Conservation (phyloP, 2,797 vertebrate genomes). For the Mallotus villosus region DNA sequence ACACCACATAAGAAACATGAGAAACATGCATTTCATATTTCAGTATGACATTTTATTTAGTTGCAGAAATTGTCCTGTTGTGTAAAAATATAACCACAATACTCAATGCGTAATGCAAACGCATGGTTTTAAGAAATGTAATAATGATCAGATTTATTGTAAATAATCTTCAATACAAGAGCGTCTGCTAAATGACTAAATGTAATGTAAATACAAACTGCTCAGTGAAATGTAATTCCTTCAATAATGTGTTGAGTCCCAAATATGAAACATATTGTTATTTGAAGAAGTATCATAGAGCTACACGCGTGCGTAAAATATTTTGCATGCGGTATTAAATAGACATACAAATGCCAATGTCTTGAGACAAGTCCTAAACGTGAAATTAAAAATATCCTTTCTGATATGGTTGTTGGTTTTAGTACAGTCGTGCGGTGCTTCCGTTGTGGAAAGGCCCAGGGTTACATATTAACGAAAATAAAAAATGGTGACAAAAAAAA, state of each 20-base stretch:
- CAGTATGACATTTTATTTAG: too few species aligned
- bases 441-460: constrained; percentile 35
- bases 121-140: background rate
- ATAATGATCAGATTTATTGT: background rate
- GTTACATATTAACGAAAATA: constrained; percentile 60
- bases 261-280: constrained; percentile 5
- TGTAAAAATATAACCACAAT: background rate
- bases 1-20: too few species aligned
- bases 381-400: background rate
- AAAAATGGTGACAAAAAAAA: background rate
- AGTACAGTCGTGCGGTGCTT: constrained; percentile 37
- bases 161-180: background rate
- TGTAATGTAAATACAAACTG: too few species aligned
- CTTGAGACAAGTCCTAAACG: background rate
- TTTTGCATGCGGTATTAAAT: constrained; percentile 71
- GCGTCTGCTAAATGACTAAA: too few species aligned
- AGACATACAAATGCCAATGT: constrained; percentile 34
- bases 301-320: constrained; percentile 37
- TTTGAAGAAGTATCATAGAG: constrained; percentile 8
- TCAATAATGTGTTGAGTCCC: background rate
- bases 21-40: too few species aligned
- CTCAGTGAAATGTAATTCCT: background rate
- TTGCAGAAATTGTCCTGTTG: too few species aligned
- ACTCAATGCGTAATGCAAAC: background rate
- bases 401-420: background rate